Percentiles rank a stretch among this genome's conserved stretches.
Evolutionary conservation across 2,113 vertebrate genomes (phyloP).

Genomic region (Laticauda laticaudata): DNA sequence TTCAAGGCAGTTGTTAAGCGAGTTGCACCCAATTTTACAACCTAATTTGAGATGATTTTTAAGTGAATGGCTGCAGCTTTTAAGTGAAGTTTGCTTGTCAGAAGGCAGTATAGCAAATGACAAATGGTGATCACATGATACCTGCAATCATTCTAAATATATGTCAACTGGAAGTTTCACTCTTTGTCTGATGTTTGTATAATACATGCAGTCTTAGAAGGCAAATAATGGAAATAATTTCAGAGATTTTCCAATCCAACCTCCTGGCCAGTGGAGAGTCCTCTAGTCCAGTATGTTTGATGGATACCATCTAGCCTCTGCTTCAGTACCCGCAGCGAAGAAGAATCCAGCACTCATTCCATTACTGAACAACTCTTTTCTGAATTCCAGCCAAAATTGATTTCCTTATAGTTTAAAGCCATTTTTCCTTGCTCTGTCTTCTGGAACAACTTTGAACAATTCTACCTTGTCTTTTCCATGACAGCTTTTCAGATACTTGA

Average conservation of each 20-base stretch:
- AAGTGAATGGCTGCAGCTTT: neutral
- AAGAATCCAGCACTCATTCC: neutral
- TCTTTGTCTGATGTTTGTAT: neutral
- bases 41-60: neutral
- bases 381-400: neutral
- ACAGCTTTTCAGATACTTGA: neutral
- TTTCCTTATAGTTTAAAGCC: neutral
- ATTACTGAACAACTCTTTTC: neutral
- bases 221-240: neutral
- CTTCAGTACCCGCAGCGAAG: neutral
- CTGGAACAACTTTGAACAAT: neutral
- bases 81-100: neutral
- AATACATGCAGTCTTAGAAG: neutral
- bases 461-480: neutral
- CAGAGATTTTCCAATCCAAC: neutral
- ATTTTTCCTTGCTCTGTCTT: neutral
- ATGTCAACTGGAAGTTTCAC: neutral
- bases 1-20: neutral
- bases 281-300: neutral
- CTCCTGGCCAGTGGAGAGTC: neutral
- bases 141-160: neutral
- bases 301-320: neutral
- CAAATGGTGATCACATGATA: neutral
- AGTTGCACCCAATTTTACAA: neutral
- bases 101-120: neutral